Base-by-base conservation (phyloP, 2,888 invertebrate genomes). In the Bombylius discolor region DNA sequence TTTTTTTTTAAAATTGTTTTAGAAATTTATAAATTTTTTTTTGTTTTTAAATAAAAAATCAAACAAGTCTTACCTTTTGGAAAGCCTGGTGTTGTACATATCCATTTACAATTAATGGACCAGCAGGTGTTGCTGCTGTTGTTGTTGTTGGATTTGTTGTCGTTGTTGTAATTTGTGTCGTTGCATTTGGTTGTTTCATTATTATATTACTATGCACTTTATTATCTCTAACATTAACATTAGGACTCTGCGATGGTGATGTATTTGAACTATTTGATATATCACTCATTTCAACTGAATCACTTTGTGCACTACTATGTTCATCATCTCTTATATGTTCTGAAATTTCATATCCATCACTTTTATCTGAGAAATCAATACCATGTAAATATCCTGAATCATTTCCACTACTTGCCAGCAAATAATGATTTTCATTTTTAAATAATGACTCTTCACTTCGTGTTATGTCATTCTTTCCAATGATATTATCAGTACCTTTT, bases 41-140 rank as follows among this genome's bases (percentile, higher is more conserved):
- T 39, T n/a, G n/a, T n/a, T 36, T 36, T 8, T 36, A 36, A 36
- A 36, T 3, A 36, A 36, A 36, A 36, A 8, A 8, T 45, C n/a
- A 51, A 7, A 45, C 32, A 47, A 44, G 8, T 56, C 64, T 62
- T 56, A 67, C 67, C 61, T 62, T 58, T 45, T 62, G 62, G 13
- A 65, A 56, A 31, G 60, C 57, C 52, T 64, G 62, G 23, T 64
- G 65, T 42, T 63, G 64, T 14, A 68, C 65, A 49, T 68, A 67
- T 23, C 64, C 65, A 45, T 60, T 61, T 33, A 60, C 56, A 47
- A 60, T 59, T 42, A 49, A 62, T 33, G 56, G 63, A 55, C 62
- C 63, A 52, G 34, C 51, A 8, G 61, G 49, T 7, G 61, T 58
- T 50, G 58, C 52, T 57, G 57, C 51, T 52, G 34, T 50, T 8